Conservation (phyloP, 2,113 vertebrate species). For the Elephas maximus region DNA sequence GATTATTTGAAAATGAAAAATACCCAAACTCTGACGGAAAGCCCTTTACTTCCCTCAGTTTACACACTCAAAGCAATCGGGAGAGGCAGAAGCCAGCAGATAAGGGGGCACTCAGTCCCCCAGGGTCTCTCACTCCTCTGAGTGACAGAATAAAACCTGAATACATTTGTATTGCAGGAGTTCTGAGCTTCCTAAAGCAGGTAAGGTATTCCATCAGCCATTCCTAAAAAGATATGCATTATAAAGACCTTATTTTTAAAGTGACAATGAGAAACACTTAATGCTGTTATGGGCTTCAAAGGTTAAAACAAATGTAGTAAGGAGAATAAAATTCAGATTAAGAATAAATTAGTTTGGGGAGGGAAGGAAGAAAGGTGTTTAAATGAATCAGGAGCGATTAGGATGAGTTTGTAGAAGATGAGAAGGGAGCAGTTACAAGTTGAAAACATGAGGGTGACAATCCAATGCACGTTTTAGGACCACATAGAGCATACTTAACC, state of each 20-base stretch:
- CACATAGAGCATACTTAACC: background rate
- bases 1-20: constrained; percentile 57
- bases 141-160: constrained; percentile 11
- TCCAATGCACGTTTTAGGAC: background rate
- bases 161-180: background rate
- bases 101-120: background rate
- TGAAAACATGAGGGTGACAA: background rate
- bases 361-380: constrained; percentile 8
- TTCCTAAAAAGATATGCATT: background rate
- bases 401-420: background rate
- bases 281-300: constrained; percentile 25
- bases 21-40: constrained; percentile 37
- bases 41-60: constrained; percentile 23
- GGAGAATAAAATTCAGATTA: constrained; percentile 50
- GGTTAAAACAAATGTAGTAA: constrained; percentile 41
- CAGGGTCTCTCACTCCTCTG: background rate
- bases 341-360: constrained; percentile 8
- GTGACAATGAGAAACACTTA: constrained; percentile 25
- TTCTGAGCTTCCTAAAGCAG: background rate
- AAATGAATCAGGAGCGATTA: constrained; percentile 55
- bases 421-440: background rate
- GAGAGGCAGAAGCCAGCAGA: background rate
- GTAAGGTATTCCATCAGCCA: background rate
- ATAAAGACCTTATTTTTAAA: constrained; percentile 20
- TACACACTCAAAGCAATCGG: background rate